A percentile compares a stretch with the other conserved stretches of the same genome.
Conservation (phyloP, 2,888 invertebrate genomes). For the Heliconius ethilla region DNA sequence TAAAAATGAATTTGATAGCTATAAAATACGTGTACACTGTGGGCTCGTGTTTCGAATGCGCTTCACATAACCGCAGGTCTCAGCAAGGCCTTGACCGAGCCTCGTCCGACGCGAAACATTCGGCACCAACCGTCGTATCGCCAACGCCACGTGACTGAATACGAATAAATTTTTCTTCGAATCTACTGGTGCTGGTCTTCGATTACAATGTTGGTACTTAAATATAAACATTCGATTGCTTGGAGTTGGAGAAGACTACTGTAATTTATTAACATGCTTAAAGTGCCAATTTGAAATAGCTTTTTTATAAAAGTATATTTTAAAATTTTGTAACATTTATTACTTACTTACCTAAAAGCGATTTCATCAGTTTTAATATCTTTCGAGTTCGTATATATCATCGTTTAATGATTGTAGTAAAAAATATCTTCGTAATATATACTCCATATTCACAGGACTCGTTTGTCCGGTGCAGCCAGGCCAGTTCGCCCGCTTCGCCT, state of each 20-base stretch:
- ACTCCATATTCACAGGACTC: slow-evolving; percentile 48
- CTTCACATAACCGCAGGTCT: slow-evolving; percentile 55
- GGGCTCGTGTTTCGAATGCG: slow-evolving; percentile 62
- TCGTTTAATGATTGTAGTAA: slow-evolving; percentile 8
- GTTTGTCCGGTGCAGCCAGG: slow-evolving; percentile 55
- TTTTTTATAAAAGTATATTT: neutral
- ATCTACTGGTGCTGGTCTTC: slow-evolving; percentile 54
- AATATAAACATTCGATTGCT: neutral
- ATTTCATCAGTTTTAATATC: neutral
- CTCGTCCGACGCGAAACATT: slow-evolving; percentile 52
- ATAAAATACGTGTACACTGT: slow-evolving; percentile 24
- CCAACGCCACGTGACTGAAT: slow-evolving; percentile 63
- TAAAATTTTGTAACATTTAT: neutral
- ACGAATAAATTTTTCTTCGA: slow-evolving; percentile 57
- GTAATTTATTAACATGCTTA: slow-evolving; percentile 4
- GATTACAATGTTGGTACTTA: slow-evolving; percentile 54
- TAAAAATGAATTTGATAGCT: neutral
- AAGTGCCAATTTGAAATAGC: neutral
- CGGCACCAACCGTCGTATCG: slow-evolving; percentile 53
- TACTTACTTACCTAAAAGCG: neutral
- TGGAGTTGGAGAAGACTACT: neutral
- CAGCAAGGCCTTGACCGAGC: slow-evolving; percentile 74
- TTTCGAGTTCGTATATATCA: neutral
- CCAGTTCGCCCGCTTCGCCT: slow-evolving; percentile 65
- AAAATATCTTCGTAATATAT: slow-evolving; percentile 14